Conservation (phyloP, 2,888 invertebrate species). For the Morpho helenor region DNA sequence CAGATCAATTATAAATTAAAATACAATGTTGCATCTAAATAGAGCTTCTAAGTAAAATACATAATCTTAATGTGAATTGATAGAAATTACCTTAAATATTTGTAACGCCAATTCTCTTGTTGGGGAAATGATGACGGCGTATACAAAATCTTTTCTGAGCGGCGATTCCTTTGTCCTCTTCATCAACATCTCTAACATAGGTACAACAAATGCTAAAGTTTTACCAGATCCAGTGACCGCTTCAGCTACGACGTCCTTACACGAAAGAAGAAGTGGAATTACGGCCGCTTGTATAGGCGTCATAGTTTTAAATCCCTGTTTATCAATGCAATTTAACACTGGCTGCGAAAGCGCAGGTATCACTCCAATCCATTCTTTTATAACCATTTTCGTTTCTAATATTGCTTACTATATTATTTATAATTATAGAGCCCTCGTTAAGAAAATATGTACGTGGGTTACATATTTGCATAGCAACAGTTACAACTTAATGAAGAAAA, state of each 20-base stretch:
- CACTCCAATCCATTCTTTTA: conserved; percentile 63
- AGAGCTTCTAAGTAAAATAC: too few relatives aligned
- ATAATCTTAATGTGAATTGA: background rate
- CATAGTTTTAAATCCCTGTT: conserved; percentile 75
- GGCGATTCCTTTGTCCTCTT: conserved; percentile 79
- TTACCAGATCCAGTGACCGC: conserved; percentile 99
- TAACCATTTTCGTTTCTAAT: conserved; percentile 48
- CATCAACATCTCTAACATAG: conserved; percentile 90
- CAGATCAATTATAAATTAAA: too few relatives aligned
- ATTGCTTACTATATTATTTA: background rate
- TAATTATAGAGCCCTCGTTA: too few relatives aligned
- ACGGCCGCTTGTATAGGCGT: conserved; percentile 89
- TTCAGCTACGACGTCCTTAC: conserved; percentile 98
- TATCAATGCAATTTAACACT: conserved; percentile 70
- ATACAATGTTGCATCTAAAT: too few relatives aligned
- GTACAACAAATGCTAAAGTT: conserved; percentile 96
- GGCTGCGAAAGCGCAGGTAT: conserved; percentile 66
- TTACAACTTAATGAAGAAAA: too few relatives aligned
- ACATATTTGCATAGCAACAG: too few relatives aligned
- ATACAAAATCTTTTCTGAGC: conserved; percentile 87
- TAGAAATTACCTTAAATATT: conserved; percentile 81
- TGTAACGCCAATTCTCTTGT: conserved; percentile 97
- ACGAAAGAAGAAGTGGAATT: conserved; percentile 91
- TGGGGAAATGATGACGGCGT: conserved; percentile 95
- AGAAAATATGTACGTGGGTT: too few relatives aligned